Evolutionary conservation across 2,888 invertebrate species (phyloP).

Genomic region (Tetropium fuscum): DNA sequence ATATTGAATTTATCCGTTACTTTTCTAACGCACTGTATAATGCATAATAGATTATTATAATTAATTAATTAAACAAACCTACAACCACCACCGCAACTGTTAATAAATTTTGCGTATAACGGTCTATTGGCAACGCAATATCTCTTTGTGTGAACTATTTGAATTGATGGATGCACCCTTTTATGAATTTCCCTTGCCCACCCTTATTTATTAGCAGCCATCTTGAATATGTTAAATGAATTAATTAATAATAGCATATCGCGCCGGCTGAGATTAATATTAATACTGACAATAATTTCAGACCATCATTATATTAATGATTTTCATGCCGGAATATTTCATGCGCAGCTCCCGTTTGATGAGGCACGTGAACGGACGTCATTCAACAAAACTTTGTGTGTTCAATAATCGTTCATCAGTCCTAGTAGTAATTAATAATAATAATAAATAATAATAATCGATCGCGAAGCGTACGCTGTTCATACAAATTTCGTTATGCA

Average conservation of each 20-base stretch:
- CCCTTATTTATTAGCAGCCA: conserved; percentile 29
- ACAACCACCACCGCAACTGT: neutral
- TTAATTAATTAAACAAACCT: conserved; percentile 6
- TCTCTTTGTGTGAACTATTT: conserved; percentile 19
- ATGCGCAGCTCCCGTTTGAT: too few relatives aligned
- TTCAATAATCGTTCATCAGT: too few relatives aligned
- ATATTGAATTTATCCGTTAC: too few relatives aligned
- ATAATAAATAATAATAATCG: too few relatives aligned
- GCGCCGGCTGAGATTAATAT: conserved; percentile 16
- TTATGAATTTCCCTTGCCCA: conserved; percentile 29
- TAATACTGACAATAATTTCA: too few relatives aligned
- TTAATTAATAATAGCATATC: conserved; percentile 25
- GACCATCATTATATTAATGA: too few relatives aligned
- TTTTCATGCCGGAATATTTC: too few relatives aligned
- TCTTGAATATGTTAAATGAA: conserved; percentile 20
- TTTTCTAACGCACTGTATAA: neutral
- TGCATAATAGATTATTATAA: conserved; percentile 8
- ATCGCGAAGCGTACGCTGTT: too few relatives aligned
- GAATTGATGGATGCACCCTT: conserved; percentile 32
- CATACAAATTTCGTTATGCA: too few relatives aligned
- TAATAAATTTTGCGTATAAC: conserved; percentile 15
- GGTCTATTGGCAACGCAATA: neutral
- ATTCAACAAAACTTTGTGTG: too few relatives aligned
- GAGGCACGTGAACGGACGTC: too few relatives aligned
- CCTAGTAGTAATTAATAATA: too few relatives aligned